Base-by-base conservation (phyloP, 92 coral and sea anemone species). In the Desmophyllum pertusum region DNA sequence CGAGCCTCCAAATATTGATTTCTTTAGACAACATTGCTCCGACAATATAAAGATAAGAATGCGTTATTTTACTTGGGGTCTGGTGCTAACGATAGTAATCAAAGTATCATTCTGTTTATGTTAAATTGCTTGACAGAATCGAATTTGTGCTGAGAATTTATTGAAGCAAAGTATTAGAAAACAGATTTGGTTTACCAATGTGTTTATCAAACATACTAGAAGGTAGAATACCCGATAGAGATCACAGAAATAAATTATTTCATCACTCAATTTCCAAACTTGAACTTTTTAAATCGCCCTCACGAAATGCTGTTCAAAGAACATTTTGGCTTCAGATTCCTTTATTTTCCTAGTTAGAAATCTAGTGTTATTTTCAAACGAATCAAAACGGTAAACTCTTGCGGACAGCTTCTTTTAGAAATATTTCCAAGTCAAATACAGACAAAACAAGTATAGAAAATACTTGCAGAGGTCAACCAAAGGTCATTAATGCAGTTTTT, bases 121-220 rank as follows among this genome's bases (percentile, higher is more conserved):
- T 21, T n/a, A 42, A 40, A 78, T 15, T 15, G 14, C 41, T 25
- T 37, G 52, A 27, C 35, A 10, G 73, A 64, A 79, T 59, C 33
- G 4, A 18, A n/a, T 15, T 9, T 42, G 38, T 64, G 41, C 83
- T 79, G 4, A 21, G 50, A 42, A 21, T 19, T 31, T 21, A 31
- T 63, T 17, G 14, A 45, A 41, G 10, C 23, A 42, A 6, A 63
- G 43, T 17, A 64, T 17, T 9, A 31, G 61, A 79, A 19, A 43
- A 79, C 83, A 79, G 83, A 63, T 18, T 41, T 43, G 30, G 38
- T 64, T 63, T 43, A 45, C 11, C 45, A 67, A 19, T 36, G 40
- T 35, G 45, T 36, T 66, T 5, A 66, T 66, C 72, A 66, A 65
- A 36, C 72, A 66, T 10, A 33, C 43, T 42, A n/a, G 41, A 67